These are phyloP conservation scores for Calliphora vomitoria DNA, from an alignment of 2,888 invertebrate genomes.

Conservation along the genomic window DNA sequence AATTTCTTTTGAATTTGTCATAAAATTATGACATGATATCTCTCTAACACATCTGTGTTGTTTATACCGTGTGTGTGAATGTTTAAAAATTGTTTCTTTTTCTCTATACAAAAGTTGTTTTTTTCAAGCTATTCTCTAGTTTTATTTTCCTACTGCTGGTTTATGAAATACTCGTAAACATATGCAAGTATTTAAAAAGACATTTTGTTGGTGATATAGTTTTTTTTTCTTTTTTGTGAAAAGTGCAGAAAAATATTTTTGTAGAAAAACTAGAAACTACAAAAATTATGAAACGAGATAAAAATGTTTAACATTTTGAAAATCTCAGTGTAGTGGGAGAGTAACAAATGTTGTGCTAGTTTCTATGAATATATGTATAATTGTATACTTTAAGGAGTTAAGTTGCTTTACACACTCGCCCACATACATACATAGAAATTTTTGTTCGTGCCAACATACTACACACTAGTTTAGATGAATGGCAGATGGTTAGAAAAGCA, in stretches of 20 bases:
- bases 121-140: neutral
- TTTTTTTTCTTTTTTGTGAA: neutral
- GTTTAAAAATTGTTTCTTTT: neutral
- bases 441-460: neutral
- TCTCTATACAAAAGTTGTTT: neutral
- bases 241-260: neutral
- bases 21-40: no score
- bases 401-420: neutral
- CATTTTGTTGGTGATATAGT: slow-evolving; percentile 39
- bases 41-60: neutral
- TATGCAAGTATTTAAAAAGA: slow-evolving; percentile 61
- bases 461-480: slow-evolving; percentile 1
- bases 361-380: slow-evolving; percentile 28
- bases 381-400: slow-evolving; percentile 47
- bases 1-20: no score
- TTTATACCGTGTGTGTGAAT: neutral
- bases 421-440: neutral
- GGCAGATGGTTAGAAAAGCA: slow-evolving; percentile 41
- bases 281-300: slow-evolving; percentile 38
- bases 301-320: slow-evolving; percentile 35
- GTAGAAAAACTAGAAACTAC: neutral
- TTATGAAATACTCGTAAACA: slow-evolving; percentile 45
- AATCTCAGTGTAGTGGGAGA: slow-evolving; percentile 19
- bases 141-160: neutral
- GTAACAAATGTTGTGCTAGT: slow-evolving; percentile 40